These are phyloP conservation scores for Torymus texanus DNA, from an alignment of 2,888 invertebrate genomes.

Conservation along the genomic window DNA sequence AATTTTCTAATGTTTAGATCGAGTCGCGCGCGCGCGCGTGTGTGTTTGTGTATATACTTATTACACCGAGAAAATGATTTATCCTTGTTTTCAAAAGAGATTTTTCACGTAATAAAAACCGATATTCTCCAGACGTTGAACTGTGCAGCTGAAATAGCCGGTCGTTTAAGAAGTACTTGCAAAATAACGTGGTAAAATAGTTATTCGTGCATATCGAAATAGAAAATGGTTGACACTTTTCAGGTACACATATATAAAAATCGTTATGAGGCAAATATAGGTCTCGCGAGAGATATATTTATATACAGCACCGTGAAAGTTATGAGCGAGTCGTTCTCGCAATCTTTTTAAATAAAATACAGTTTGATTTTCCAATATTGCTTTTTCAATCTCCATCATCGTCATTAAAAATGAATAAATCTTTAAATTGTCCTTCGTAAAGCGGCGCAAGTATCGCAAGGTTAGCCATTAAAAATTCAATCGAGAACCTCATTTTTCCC, in stretches of 20 bases:
- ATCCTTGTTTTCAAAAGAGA: slow-evolving; percentile 4
- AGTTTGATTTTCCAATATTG: no score
- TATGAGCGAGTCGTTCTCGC: no score
- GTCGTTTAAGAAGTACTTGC: not conserved
- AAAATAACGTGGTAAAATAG: slow-evolving; percentile 8
- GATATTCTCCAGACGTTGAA: no score
- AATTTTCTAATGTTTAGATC: not conserved
- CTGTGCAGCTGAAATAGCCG: no score
- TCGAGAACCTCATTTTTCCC: not conserved
- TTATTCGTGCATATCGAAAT: slow-evolving; percentile 3
- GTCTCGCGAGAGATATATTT: no score
- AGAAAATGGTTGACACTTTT: slow-evolving; percentile 6
- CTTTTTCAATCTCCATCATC: no score
- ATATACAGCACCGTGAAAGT: no score
- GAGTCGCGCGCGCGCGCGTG: not conserved
- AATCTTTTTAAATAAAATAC: no score
- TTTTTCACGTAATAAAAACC: not conserved
- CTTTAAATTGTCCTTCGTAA: slow-evolving; percentile 12
- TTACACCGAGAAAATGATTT: not conserved
- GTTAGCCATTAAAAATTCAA: slow-evolving; percentile 41
- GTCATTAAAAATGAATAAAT: no score
- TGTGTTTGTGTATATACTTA: no score
- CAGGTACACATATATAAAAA: not conserved
- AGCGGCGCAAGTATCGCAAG: slow-evolving; percentile 53
- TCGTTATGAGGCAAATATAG: no score